phyloP scores from a whole-genome alignment of 2,113 vertebrate species.

The Alexandromys fortis region DNA sequence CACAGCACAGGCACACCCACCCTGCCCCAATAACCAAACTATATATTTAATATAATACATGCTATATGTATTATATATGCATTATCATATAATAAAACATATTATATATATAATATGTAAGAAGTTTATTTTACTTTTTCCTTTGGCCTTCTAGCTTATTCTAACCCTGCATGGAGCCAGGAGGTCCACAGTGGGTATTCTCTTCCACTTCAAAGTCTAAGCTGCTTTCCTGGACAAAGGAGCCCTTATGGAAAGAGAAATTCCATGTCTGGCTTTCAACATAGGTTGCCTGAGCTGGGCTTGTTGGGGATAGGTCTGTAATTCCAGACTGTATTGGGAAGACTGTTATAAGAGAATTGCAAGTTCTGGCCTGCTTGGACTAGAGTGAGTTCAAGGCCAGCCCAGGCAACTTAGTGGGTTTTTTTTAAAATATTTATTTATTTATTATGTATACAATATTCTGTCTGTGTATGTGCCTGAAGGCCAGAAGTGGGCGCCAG shows the following conservation, averaged over 20 bases:
- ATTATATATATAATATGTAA: neutral
- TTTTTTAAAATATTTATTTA: too few relatives aligned
- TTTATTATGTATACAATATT: too few relatives aligned
- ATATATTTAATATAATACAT: neutral
- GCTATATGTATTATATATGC: neutral
- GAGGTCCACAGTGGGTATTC: neutral
- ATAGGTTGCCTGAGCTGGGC: neutral
- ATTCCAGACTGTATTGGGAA: neutral
- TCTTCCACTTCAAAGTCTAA: neutral
- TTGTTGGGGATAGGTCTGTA: neutral
- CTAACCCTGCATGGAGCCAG: neutral
- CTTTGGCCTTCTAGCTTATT: neutral
- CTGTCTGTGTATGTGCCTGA: too few relatives aligned
- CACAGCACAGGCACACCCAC: neutral
- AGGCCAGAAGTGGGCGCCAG: too few relatives aligned
- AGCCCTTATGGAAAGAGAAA: neutral
- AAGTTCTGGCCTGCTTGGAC: neutral
- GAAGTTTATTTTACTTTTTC: neutral
- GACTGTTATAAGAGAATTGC: too few relatives aligned
- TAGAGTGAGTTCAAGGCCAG: neutral
- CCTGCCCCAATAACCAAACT: neutral
- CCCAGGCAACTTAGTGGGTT: neutral
- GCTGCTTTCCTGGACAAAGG: neutral
- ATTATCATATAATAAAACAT: neutral
- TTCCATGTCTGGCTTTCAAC: constrained; percentile 24